phyloP scores from a whole-genome alignment of 2,888 invertebrate species.

The Furcula furcula region DNA sequence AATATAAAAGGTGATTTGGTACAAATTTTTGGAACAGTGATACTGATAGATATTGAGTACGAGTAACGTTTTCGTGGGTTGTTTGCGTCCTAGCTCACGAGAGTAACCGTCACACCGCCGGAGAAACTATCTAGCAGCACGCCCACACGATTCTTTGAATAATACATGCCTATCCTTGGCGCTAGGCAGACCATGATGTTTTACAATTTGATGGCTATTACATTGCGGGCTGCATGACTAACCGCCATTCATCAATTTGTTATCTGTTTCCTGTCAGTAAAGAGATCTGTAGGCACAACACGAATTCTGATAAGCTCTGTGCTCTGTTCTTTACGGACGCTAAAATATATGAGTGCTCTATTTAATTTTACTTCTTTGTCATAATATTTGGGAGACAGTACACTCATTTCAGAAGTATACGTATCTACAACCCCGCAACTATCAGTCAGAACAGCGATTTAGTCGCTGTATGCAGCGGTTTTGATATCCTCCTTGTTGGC shows the following conservation, averaged over 20 bases:
- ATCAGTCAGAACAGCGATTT: no score
- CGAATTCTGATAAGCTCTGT: neutral
- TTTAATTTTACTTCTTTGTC: no score
- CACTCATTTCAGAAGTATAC: no score
- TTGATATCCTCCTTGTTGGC: no score
- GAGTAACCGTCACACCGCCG: slow-evolving; percentile 1
- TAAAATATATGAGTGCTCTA: no score
- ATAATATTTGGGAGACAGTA: no score
- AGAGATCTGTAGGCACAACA: slow-evolving; percentile 1
- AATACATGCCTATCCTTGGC: slow-evolving; percentile 1
- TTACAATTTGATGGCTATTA: slow-evolving; percentile 12
- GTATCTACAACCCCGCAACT: no score
- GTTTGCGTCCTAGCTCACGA: slow-evolving; percentile 3
- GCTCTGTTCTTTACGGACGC: neutral
- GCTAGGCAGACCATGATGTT: slow-evolving; percentile 5
- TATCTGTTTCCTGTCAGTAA: slow-evolving; percentile 12
- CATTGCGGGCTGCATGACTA: slow-evolving; percentile 9
- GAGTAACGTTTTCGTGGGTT: slow-evolving; percentile 10
- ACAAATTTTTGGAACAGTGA: slow-evolving; percentile 7
- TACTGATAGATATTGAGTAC: slow-evolving; percentile 8
- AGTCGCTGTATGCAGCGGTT: no score
- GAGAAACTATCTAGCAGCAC: slow-evolving; percentile 6
- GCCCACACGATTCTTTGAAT: slow-evolving; percentile 7
- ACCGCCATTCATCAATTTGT: slow-evolving; percentile 7
- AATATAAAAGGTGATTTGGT: slow-evolving; percentile 9